These are phyloP conservation scores for Coelopa pilipes DNA, from an alignment of 2,888 invertebrate genomes.

Conservation along the genomic window DNA sequence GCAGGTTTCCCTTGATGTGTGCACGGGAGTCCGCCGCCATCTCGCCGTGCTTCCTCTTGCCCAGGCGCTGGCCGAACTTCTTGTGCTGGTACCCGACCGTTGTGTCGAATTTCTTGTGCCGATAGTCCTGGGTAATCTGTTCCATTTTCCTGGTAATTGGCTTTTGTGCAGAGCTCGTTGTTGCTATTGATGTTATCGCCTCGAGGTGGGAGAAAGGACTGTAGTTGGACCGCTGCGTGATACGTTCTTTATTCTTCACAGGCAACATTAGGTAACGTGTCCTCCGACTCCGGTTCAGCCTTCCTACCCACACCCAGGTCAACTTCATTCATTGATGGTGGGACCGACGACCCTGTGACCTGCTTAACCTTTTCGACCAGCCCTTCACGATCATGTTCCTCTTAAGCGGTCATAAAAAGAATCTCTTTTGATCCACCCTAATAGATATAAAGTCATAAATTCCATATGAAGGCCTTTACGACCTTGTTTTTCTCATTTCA, in stretches of 20 bases:
- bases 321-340: too few species aligned
- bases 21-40: not conserved
- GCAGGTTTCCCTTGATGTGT: not conserved
- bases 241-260: not conserved
- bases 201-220: not conserved
- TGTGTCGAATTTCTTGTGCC: conserved; percentile 50
- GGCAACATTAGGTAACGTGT: not conserved
- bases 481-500: not conserved
- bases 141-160: conserved; percentile 32
- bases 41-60: conserved; percentile 5
- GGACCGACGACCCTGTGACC: too few species aligned
- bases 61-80: conserved; percentile 42
- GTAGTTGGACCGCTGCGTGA: not conserved
- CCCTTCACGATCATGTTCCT: too few species aligned
- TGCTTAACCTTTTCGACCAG: too few species aligned
- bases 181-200: not conserved
- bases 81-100: conserved; percentile 47
- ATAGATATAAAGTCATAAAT: not conserved
- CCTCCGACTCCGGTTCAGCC: not conserved
- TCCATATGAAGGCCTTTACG: not conserved
- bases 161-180: not conserved
- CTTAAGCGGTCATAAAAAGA: too few species aligned
- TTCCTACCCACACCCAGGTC: too few species aligned
- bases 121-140: conserved; percentile 38
- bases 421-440: not conserved